Percentiles rank a stretch among this genome's conserved stretches.
Evolutionary conservation across 2,888 invertebrate species (phyloP).

Genomic region (Xestia ashworthii): DNA sequence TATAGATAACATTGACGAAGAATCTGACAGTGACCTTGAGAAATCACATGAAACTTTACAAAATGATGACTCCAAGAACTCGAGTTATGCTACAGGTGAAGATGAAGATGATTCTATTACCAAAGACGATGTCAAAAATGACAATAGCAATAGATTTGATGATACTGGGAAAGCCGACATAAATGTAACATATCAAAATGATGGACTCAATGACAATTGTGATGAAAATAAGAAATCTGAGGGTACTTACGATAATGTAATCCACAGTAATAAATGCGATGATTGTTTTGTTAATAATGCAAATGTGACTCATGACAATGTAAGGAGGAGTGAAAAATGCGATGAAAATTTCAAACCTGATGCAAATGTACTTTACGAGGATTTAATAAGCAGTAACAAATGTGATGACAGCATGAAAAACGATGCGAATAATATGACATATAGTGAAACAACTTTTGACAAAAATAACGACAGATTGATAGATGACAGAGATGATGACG

Average conservation of each 20-base stretch:
- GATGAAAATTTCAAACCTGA: constrained; percentile 31
- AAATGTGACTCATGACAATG: constrained; percentile 40
- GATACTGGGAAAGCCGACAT: constrained; percentile 20
- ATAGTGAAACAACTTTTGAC: constrained; percentile 6
- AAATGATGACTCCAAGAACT: constrained; percentile 61
- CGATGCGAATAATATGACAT: constrained; percentile 2
- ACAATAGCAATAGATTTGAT: constrained; percentile 10
- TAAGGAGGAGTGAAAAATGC: constrained; percentile 9
- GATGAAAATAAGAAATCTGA: constrained; percentile 21
- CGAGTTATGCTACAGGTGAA: constrained; percentile 62
- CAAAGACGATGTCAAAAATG: constrained; percentile 13
- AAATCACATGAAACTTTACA: constrained; percentile 68
- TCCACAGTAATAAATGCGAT: constrained; percentile 35
- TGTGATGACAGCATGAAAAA: constrained; percentile 13
- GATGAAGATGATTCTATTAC: constrained; percentile 57
- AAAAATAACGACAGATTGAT: constrained; percentile 26
- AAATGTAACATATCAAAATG: constrained; percentile 46
- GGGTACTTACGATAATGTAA: constrained; percentile 24
- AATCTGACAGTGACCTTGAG: constrained; percentile 68
- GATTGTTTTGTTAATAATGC: constrained; percentile 37
- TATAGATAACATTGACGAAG: constrained; percentile 58
- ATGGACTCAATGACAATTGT: constrained; percentile 19
- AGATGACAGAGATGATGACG: constrained; percentile 14
- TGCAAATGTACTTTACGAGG: constrained; percentile 8
- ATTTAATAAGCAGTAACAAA: constrained; percentile 3